Evolutionary conservation across 2,797 vertebrate species (phyloP), one percentile per base, ranked within the genome.

Genomic region (Enoplosus armatus): DNA sequence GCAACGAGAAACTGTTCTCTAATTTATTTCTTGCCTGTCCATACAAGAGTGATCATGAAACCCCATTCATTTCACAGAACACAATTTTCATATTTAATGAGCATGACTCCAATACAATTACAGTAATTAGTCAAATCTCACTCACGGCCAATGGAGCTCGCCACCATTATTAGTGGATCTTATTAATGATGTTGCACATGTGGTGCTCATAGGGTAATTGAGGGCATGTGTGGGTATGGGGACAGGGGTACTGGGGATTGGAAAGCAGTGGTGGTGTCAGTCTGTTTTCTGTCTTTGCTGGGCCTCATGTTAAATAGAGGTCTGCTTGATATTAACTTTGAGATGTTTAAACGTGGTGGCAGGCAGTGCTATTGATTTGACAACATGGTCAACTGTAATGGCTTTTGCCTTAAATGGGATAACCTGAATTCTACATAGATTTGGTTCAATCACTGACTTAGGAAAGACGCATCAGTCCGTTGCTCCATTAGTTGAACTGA

Each of bases 61-160:
- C 95, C 92, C 96, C 96, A 92, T 83, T 96, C 92, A 92, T 93
- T 93, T 91, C 88, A 91, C 88, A 93, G 85, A 90, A 93, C 91
- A 95, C 96, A 97, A 97, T 97, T 98, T 97, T 97, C 96, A 97
- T 97, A 97, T 97, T 97, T 97, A 97, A 97, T 98, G 96, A 98
- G 96, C 96, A 96, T 97, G 96, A 97, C 96, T 97, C 96, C 95
- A 95, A 97, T 97, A 96, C 96, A 97, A 97, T 97, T 97, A 97
- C 95, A 96, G 96, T 97, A 97, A 97, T 98, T 97, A 97, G 96
- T 98, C 96, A 97, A 97, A 97, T 97, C 96, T 96, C 96, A 96
- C 95, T 96, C 96, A 96, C 91, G 81, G 95, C 96, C 96, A 96
- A 96, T 95, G 96, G 95, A 95, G 96, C 95, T 95, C 95, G 0